Evolutionary conservation across 2,888 invertebrate species (phyloP).

Genomic region (Hirtodrosophila duncani): DNA sequence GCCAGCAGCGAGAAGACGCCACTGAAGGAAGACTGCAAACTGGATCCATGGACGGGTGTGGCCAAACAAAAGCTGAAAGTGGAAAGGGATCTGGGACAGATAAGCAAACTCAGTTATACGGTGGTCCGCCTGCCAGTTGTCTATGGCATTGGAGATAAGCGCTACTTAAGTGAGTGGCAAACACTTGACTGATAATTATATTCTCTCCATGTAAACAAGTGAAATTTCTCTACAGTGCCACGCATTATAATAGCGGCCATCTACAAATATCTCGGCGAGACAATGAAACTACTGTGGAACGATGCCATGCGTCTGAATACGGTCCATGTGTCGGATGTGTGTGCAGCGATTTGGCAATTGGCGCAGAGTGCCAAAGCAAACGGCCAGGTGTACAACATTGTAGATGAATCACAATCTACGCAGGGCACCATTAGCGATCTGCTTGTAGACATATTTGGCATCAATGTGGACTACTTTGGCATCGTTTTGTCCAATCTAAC

Average conservation of each 20-base stretch:
- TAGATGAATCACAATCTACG: slow-evolving; percentile 89
- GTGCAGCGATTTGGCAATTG: slow-evolving; percentile 88
- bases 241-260: slow-evolving; percentile 91
- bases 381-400: slow-evolving; percentile 87
- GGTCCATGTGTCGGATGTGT: slow-evolving; percentile 91
- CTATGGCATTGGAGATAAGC: slow-evolving; percentile 90
- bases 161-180: slow-evolving; percentile 86
- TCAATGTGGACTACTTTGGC: slow-evolving; percentile 93
- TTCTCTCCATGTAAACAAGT: slow-evolving; percentile 22
- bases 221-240: slow-evolving; percentile 82
- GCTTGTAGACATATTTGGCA: slow-evolving; percentile 89
- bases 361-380: slow-evolving; percentile 80
- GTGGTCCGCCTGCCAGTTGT: slow-evolving; percentile 90
- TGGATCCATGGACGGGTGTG: slow-evolving; percentile 91
- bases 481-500: slow-evolving; percentile 88
- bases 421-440: slow-evolving; percentile 91
- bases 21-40: slow-evolving; percentile 86
- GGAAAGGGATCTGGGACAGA: slow-evolving; percentile 85
- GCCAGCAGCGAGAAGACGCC: slow-evolving; percentile 87
- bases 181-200: too few species aligned
- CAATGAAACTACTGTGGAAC: slow-evolving; percentile 95
- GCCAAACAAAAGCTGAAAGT: slow-evolving; percentile 90
- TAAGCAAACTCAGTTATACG: slow-evolving; percentile 85
- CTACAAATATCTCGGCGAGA: slow-evolving; percentile 91
- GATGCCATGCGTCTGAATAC: slow-evolving; percentile 91